Evolutionary conservation across 2,797 vertebrate genomes (phyloP), one percentile per base, ranked within the genome.

Genomic region (Agapornis canus): DNA sequence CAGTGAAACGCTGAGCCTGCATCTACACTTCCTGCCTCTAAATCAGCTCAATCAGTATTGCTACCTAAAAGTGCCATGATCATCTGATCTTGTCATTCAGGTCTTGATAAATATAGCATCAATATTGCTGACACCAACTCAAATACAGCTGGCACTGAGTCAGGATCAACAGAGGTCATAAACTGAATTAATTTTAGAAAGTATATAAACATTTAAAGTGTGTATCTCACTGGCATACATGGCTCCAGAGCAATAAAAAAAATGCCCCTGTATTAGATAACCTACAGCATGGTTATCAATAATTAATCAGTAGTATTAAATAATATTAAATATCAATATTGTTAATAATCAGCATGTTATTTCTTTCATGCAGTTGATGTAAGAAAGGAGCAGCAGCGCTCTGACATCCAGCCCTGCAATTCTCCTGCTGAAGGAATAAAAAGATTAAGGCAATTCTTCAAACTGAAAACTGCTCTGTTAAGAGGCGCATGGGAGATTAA

Each of bases 121-220:
- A 32, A 72, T 87, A 89, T 31, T 89, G 89, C 90, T 93, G 92
- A 94, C 57, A 57, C 19, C 47, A 82, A 40, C n/a, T 61, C 52
- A 64, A 76, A 68, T 49, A 43, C 4, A 82, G 71, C 82, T 89
- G 78, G 75, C 86, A 77, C 45, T 6, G 40, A 79, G 32, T 59
- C 47, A 83, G 39, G 48, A 82, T 68, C 81, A 83, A 84, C 66
- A 65, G 65, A 76, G 69, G 59, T 82, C 65, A 78, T 35, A 68
- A 57, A 89, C 13, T 11, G 54, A 91, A 93, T 79, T 90, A 27
- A 73, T 87, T 96, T 73, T 60, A 84, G 45, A 66, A 79, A 76
- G 20, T n/a, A 71, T 32, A 48, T 7, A 54, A 42, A 86, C 14
- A 86, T 89, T 77, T 84, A 39, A 75, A 82, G 61, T 51, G 26